phyloP scores from a whole-genome alignment of 1,140 invertebrate genomes.

The Asbolus verrucosus region DNA sequence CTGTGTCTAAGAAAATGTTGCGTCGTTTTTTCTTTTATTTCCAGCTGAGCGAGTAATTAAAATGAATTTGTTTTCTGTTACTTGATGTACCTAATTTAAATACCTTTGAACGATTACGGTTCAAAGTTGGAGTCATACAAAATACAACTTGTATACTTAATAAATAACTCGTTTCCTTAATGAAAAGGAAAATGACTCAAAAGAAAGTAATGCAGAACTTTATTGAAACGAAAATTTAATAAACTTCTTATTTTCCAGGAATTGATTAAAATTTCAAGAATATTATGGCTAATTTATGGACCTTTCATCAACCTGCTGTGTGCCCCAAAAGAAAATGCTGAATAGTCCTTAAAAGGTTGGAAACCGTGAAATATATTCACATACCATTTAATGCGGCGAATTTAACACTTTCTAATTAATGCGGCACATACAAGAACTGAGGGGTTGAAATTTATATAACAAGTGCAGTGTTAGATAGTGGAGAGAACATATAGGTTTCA shows the following conservation, averaged over 20 bases:
- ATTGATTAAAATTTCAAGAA: constrained; percentile 26
- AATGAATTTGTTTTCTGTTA: not conserved
- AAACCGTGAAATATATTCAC: not conserved
- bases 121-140: constrained; percentile 17
- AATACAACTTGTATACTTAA: constrained; percentile 18
- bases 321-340: constrained; percentile 6
- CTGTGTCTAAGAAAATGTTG: not conserved
- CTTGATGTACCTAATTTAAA: constrained; percentile 27
- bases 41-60: constrained; percentile 12
- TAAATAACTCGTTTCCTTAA: constrained; percentile 33
- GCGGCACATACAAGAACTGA: not conserved
- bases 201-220: constrained; percentile 8
- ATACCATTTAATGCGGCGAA: not conserved
- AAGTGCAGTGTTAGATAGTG: constrained; percentile 17
- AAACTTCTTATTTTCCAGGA: constrained; percentile 17
- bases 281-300: constrained; percentile 23
- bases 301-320: not conserved
- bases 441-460: constrained; percentile 31
- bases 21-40: not conserved
- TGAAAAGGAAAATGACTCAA: constrained; percentile 11
- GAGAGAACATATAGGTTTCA: constrained; percentile 31
- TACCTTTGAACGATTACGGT: constrained; percentile 27
- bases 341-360: not conserved
- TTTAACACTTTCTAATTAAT: no score
- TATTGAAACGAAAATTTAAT: constrained; percentile 23